phyloP scores from a whole-genome alignment of 2,113 vertebrate species.

The Bambusicola thoracicus region DNA sequence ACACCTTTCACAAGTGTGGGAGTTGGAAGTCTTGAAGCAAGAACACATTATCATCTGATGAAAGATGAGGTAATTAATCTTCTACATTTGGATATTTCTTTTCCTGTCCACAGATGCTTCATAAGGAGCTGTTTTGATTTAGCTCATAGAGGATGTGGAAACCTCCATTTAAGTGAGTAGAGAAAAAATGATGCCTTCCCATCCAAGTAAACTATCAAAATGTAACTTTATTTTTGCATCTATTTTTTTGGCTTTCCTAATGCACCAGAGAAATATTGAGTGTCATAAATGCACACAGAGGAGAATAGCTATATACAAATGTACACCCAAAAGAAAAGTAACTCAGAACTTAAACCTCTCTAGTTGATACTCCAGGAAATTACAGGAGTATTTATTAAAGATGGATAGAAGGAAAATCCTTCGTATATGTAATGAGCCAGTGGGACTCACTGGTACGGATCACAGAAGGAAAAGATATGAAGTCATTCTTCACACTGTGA shows the following conservation, averaged over 20 bases:
- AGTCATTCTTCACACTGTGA: constrained; percentile 4
- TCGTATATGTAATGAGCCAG: background rate
- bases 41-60: background rate
- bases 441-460: background rate
- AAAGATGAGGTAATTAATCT: constrained; percentile 40
- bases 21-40: constrained; percentile 1
- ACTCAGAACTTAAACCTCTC: background rate
- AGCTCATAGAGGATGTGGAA: background rate
- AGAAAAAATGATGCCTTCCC: background rate
- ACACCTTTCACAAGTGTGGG: constrained; percentile 17
- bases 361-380: background rate
- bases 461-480: background rate
- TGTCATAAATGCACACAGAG: background rate
- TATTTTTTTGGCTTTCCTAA: background rate
- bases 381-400: background rate
- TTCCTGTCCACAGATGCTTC: background rate
- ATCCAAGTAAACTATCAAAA: background rate
- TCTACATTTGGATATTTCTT: background rate
- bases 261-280: background rate
- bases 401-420: background rate
- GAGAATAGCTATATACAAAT: background rate
- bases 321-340: background rate
- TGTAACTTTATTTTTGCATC: background rate
- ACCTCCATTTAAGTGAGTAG: background rate
- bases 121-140: background rate